These are phyloP conservation scores for Cyclina sinensis DNA, from an alignment of 1,140 invertebrate genomes.

Conservation along the genomic window DNA sequence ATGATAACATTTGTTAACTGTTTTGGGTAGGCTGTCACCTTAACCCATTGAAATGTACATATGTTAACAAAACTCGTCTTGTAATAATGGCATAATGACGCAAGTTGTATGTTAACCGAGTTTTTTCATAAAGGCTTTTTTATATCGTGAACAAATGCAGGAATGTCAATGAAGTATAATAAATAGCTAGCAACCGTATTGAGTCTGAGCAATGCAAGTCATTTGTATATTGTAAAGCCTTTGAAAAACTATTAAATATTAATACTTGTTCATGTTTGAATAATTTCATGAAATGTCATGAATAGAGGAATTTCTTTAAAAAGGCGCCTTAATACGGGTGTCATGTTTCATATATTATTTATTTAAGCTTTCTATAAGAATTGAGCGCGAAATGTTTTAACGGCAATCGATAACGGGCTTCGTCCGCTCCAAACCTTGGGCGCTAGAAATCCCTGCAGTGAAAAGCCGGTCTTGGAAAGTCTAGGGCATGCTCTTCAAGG, in stretches of 20 bases:
- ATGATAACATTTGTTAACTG: too few relatives aligned
- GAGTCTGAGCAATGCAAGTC: background rate
- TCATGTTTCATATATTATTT: background rate
- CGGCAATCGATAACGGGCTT: too few relatives aligned
- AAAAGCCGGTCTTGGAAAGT: too few relatives aligned
- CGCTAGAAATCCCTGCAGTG: too few relatives aligned
- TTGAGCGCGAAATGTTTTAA: too few relatives aligned
- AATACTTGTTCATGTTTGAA: background rate
- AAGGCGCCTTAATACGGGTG: background rate
- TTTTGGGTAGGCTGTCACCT: too few relatives aligned
- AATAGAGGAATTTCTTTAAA: background rate
- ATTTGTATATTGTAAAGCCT: background rate
- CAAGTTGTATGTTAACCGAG: background rate
- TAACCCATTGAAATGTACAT: too few relatives aligned
- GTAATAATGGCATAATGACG: background rate
- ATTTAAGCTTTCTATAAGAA: too few relatives aligned
- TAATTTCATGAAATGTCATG: background rate
- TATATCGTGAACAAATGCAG: background rate
- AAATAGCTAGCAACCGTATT: background rate
- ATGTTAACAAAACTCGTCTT: too few relatives aligned
- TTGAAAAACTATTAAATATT: background rate
- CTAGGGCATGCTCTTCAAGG: too few relatives aligned
- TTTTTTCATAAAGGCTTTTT: background rate
- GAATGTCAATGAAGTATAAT: background rate
- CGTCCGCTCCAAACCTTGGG: too few relatives aligned